phyloP scores from a whole-genome alignment of 2,797 vertebrate species.

The Schizothorax lantsangensis region DNA sequence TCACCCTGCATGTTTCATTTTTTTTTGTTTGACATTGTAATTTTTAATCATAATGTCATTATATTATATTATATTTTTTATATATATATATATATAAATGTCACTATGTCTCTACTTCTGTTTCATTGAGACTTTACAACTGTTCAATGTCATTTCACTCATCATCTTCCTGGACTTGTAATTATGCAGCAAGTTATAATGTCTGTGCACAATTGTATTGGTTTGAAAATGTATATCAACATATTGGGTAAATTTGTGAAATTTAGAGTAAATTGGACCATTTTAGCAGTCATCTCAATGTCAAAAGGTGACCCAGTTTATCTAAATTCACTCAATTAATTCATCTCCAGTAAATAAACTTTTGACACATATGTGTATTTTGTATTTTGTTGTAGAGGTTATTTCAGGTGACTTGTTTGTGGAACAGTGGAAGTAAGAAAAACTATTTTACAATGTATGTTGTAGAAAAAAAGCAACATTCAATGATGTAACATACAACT shows the following conservation, averaged over 20 bases:
- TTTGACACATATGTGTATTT: neutral
- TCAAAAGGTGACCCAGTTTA: neutral
- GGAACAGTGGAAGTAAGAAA: neutral
- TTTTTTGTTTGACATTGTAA: no score
- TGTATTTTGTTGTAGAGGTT: slow-evolving; percentile 40
- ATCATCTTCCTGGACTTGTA: slow-evolving; percentile 50
- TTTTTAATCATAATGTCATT: no score
- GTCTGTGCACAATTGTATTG: no score
- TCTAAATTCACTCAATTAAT: slow-evolving; percentile 34
- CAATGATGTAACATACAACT: slow-evolving; percentile 56
- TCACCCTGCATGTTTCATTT: no score
- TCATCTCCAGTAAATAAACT: slow-evolving; percentile 53
- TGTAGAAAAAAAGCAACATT: slow-evolving; percentile 53
- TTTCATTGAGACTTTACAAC: neutral
- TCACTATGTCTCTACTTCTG: neutral
- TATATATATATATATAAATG: no score
- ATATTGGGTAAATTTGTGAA: neutral
- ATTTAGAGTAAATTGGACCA: neutral
- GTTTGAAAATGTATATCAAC: neutral
- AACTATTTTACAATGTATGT: slow-evolving; percentile 42
- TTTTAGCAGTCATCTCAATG: neutral
- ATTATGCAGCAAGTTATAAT: slow-evolving; percentile 46
- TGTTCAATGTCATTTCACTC: slow-evolving; percentile 4
- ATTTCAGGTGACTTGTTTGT: slow-evolving; percentile 35
- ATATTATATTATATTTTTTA: no score